These are phyloP conservation scores for Rhinophrynus dorsalis DNA, from an alignment of 2,797 vertebrate genomes.

Conservation along the genomic window DNA sequence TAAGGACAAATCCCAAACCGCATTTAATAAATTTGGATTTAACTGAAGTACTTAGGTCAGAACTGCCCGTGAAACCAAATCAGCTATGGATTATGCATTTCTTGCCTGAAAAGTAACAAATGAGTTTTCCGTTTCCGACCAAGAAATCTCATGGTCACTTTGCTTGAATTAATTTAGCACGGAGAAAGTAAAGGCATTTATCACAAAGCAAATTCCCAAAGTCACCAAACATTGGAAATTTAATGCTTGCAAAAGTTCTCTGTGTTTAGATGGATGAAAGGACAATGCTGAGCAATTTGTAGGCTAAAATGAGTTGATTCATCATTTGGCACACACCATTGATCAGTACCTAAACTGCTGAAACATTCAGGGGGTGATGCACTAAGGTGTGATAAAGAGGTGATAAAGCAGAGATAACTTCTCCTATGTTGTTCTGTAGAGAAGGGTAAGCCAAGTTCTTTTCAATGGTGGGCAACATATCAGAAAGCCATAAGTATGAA, in stretches of 20 bases:
- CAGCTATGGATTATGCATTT: constrained; percentile 48
- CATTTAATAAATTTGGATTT: constrained; percentile 39
- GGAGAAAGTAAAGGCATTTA: constrained; percentile 43
- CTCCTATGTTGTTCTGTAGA: too few species aligned
- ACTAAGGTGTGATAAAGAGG: too few species aligned
- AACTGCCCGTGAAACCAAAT: constrained; percentile 36
- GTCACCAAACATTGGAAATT: constrained; percentile 33
- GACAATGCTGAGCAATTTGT: not conserved
- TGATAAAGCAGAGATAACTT: too few species aligned
- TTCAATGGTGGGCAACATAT: too few species aligned
- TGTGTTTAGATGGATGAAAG: not conserved
- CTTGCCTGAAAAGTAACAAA: constrained; percentile 48
- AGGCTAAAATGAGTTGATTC: not conserved
- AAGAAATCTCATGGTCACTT: constrained; percentile 48
- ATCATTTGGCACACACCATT: too few species aligned
- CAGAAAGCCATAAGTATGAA: too few species aligned
- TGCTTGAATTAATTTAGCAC: constrained; percentile 46
- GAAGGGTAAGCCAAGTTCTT: too few species aligned
- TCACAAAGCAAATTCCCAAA: constrained; percentile 44
- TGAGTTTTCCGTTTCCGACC: constrained; percentile 46
- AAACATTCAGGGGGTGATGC: too few species aligned
- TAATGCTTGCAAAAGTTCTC: constrained; percentile 17
- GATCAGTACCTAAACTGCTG: too few species aligned
- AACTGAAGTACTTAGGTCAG: constrained; percentile 34
- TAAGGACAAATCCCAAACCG: constrained; percentile 25